Conservation (phyloP, 30 jellyfish, hydroid and myxozoan species). For the Aurelia aurita complex sp. Pacific region DNA sequence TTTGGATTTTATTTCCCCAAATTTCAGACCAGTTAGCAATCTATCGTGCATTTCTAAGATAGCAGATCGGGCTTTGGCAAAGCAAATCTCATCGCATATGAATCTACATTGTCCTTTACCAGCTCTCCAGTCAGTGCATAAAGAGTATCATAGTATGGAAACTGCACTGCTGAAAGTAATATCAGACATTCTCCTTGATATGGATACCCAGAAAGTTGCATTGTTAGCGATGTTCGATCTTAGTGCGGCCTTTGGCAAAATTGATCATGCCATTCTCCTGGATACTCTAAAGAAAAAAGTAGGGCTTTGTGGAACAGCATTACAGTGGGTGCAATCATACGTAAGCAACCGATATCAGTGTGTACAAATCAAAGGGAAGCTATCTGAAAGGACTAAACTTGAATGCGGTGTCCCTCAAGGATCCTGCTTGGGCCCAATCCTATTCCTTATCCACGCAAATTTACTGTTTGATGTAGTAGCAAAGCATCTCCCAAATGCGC, state of each 20-base stretch:
- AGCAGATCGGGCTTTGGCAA: slow-evolving; percentile 24
- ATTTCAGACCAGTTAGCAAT: neutral
- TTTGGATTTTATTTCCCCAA: slow-evolving; percentile 23
- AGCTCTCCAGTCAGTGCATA: too few relatives aligned
- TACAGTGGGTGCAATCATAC: slow-evolving; percentile 23
- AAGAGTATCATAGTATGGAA: too few relatives aligned
- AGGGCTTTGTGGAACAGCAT: slow-evolving; percentile 33
- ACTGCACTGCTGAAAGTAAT: too few relatives aligned
- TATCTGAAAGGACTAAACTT: too few relatives aligned
- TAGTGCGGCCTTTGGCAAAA: slow-evolving; percentile 62
- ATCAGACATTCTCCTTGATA: too few relatives aligned
- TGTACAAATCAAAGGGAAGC: too few relatives aligned
- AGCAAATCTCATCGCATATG: slow-evolving; percentile 15
- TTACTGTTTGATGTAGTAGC: slow-evolving; percentile 24
- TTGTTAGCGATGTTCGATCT: slow-evolving; percentile 56
- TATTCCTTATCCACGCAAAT: too few relatives aligned
- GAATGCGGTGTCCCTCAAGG: too few relatives aligned
- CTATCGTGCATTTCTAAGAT: slow-evolving; percentile 46
- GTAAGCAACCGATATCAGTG: too few relatives aligned
- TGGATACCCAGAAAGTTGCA: slow-evolving; percentile 18
- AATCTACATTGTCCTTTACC: too few relatives aligned
- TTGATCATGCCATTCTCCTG: slow-evolving; percentile 33
- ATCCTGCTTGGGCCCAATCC: too few relatives aligned
- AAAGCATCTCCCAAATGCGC: slow-evolving; percentile 47
- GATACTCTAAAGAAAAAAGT: slow-evolving; percentile 14